Evolutionary conservation across 1,140 invertebrate species (phyloP), one percentile per base, ranked within the genome.

Genomic region (Sinella curviseta): DNA sequence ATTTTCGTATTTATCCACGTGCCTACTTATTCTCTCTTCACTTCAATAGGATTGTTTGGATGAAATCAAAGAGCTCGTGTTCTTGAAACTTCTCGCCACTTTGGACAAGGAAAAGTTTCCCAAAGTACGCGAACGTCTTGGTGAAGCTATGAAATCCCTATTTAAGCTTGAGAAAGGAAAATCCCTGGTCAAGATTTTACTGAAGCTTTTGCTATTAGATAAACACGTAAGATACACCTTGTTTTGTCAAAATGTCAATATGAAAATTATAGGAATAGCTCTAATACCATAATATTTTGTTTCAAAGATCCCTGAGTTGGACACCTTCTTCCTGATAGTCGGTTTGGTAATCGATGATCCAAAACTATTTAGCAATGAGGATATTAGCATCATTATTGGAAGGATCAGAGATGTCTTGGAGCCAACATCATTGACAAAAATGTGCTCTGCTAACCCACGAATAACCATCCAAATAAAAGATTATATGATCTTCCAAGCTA

Each of bases 391-490:
- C 16, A 36, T 75, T 8, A 0, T 79, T n/a, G 57, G 48, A 35
- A 75, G 39, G 39, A 48, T 75, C 4, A 54, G 31, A 28, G 35
- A 75, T 48, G 36, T 75, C 16, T 26, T 75, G 4, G 34, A 75
- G 3, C 74, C 74, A 24, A 20, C n/a, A 2, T 48, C 74, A 8
- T 39, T 75, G 35, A 12, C 17, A 48, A 14, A 17, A 60, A 34
- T 75, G 34, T 79, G 78, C 33, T 20, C 54, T 1, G 57, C n/a
- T 0, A 76, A 65, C 30, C 31, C 30, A 35, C 31, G 35, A 14
- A 76, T 79, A 73, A 75, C 78, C 3, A 48, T 74, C 24, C 78
- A 79, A 79, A 34, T 65, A 20, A 75, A 74, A 30, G 78, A 79
- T 30, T 79, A 74, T 1, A 67, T 73, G 12, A 76, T 79, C 34